Base-by-base conservation (phyloP, 2,888 invertebrate genomes). In the Listrodromus nycthemerus region DNA sequence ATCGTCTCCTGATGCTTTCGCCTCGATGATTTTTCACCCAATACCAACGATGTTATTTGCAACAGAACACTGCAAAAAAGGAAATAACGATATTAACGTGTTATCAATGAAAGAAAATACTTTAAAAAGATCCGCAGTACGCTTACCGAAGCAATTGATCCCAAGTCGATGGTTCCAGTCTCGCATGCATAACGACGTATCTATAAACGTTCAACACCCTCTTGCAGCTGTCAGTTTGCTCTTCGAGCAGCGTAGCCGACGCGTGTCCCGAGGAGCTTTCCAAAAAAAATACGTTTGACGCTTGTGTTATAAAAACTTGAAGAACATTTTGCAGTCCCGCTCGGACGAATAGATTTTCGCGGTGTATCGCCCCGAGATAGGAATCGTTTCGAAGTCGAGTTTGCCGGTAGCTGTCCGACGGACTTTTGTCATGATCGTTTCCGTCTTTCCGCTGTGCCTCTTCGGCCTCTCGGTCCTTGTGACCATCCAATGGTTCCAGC, bases 161-260 rank as follows among this genome's bases (percentile, higher is more conserved):
- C 99, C 99, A 99, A 16, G 99, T 98, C 90, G 95, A 95, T 86
- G 96, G 96, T 91, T 98, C 98, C 97, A 99, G 97, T 88, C 97
- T 96, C 0, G 98, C 97, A 91, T 98, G 98, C 98, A 99, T 99
- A 48, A 99, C 99, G 96, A 99, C 98, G 91, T 97, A 98, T 87
- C 99, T 95, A 94, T 99, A 99, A 88, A 99, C 98, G 93, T 98
- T 99, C 80, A 99, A 95, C 84, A 99, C 98, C 87, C 98, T 95
- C 94, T 99, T 99, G 94, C 99, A 99, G 80, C 98, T 97, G 93
- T 99, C 99, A 0, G 98, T 98, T 94, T 98, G 98, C 92, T 98
- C 98, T 91, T 98, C 98, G 48, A 98, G 93, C 80, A 97, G 94
- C 73, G 96, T 95, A n/a, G 95, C 95, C 5, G 95, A 95, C 10